Base-by-base conservation (phyloP, 2,797 vertebrate genomes). In the Acanthopagrus latus region DNA sequence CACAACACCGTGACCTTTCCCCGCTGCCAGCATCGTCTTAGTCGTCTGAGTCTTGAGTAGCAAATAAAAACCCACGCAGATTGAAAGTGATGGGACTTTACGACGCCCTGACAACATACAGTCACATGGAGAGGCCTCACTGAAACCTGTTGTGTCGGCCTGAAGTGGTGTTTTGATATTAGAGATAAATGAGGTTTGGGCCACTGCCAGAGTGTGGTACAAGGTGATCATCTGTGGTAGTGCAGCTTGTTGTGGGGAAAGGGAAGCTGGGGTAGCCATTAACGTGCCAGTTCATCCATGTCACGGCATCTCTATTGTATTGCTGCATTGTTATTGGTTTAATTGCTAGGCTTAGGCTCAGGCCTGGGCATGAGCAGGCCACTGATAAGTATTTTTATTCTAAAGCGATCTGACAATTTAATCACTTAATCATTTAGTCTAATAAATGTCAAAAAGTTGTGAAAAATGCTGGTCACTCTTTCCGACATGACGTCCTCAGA, bases 91-190 rank as follows among this genome's bases (percentile, higher is more conserved):
- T 84, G 64, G 33, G 11, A 63, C 20, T 64, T 51, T 70, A 67
- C 56, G 21, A 17, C 38, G 66, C 43, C 23, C 55, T 46, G 27
- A 27, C 76, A 25, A 70, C 46, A 78, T 57, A 41, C 52, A 52
- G 48, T 44, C 16, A 60, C 47, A 55, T 44, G 55, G 33, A 65
- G 71, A 74, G 33, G 59, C 67, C 38, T 62, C 54, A 23, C 64
- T 73, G 41, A 76, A 86, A 81, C 75, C 70, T 86, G 80, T 74
- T 81, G 54, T 58, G 44, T 75, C 78, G 90, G 73, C 62, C 71
- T 89, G 54, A 89, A 91, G 92, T 91, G 86, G 47, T 91, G 84
- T 87, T 90, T 83, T 91, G 90, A 93, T 92, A 52, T 59, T 23
- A 83, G 63, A 87, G 91, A 88, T 88, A 76, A 71, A 89, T 86